Conservation (phyloP, 2,113 vertebrate species). For the Galeopterus variegatus region DNA sequence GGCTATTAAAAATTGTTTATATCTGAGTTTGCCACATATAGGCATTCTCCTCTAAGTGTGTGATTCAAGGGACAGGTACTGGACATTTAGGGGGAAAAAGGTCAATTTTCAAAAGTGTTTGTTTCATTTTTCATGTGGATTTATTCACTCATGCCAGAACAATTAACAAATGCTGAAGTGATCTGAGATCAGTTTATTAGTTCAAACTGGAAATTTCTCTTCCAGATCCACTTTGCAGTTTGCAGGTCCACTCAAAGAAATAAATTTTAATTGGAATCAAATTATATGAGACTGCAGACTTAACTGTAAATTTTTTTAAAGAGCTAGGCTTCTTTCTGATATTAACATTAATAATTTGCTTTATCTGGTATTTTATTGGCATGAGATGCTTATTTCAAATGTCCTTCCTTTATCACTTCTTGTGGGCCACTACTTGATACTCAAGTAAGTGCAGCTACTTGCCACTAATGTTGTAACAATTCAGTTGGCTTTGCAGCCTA, state of each 20-base stretch:
- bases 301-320: background rate
- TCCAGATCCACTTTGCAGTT: background rate
- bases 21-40: background rate
- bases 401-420: background rate
- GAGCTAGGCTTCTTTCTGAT: background rate
- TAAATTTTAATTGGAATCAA: constrained; percentile 20
- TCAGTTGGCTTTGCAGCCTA: background rate
- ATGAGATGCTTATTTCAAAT: background rate
- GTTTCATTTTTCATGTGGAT: background rate
- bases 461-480: background rate
- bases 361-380: background rate
- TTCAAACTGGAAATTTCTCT: background rate
- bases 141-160: background rate
- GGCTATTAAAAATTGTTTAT: background rate
- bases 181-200: background rate
- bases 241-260: background rate
- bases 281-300: background rate
- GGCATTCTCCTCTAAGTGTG: background rate
- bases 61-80: background rate
- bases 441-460: background rate
- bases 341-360: background rate
- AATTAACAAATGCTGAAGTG: background rate
- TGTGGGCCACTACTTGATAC: background rate
- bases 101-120: background rate
- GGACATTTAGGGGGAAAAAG: background rate